These are phyloP conservation scores for Semicossyphus pulcher DNA, from an alignment of 2,113 vertebrate genomes.

Conservation along the genomic window DNA sequence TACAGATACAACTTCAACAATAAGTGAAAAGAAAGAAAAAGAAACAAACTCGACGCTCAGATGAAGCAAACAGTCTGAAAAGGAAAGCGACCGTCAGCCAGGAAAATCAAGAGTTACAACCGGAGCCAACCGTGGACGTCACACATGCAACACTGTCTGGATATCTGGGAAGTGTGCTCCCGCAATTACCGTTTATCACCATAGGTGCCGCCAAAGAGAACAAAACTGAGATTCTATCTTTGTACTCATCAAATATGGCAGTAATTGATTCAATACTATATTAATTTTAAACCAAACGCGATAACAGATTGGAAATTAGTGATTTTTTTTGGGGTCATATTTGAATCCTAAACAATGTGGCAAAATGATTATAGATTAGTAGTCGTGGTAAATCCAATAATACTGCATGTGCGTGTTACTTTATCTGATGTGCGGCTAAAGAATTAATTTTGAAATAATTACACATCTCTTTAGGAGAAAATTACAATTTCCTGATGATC, in stretches of 20 bases:
- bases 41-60: too few species aligned
- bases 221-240: too few species aligned
- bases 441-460: constrained; percentile 47
- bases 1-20: too few species aligned
- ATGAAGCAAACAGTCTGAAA: too few species aligned
- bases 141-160: too few species aligned
- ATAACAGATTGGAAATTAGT: neutral
- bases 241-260: neutral
- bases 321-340: neutral
- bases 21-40: too few species aligned
- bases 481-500: constrained; percentile 58
- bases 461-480: constrained; percentile 37
- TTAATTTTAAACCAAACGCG: neutral
- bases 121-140: too few species aligned
- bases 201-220: neutral
- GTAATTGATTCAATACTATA: neutral
- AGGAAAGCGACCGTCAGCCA: too few species aligned
- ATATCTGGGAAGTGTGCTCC: too few species aligned
- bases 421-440: constrained; percentile 54
- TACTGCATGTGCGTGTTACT: constrained; percentile 4
- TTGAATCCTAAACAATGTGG: constrained; percentile 9
- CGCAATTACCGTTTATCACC: too few species aligned
- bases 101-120: too few species aligned
- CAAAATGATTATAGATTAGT: constrained; percentile 21
- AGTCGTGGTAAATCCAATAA: constrained; percentile 34